Percentiles rank a stretch among this genome's conserved stretches.
Evolutionary conservation across 2,113 vertebrate species (phyloP).

Genomic region (Caranx ignobilis): DNA sequence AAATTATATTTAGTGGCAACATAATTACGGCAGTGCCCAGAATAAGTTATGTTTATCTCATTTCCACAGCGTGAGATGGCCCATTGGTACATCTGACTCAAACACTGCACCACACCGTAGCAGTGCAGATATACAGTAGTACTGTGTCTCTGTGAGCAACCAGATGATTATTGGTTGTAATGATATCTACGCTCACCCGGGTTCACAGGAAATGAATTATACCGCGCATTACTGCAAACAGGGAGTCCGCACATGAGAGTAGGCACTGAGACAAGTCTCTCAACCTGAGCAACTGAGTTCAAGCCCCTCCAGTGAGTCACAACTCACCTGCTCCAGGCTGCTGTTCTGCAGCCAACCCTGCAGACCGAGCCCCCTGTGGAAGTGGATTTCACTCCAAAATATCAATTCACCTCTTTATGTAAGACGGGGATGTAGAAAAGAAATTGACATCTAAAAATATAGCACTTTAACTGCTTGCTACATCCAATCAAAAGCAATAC

Average conservation of each 20-base stretch:
- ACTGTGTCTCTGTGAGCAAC: background rate
- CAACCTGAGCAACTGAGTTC: slow-evolving; percentile 24
- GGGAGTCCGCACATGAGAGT: slow-evolving; percentile 7
- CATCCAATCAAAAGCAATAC: background rate
- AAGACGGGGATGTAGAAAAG: background rate
- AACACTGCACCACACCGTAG: background rate
- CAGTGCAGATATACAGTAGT: slow-evolving; percentile 13
- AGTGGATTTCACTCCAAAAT: slow-evolving; percentile 8
- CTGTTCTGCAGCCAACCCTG: slow-evolving; percentile 21
- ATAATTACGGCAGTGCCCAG: slow-evolving; percentile 3
- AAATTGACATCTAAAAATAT: background rate
- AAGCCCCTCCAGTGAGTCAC: slow-evolving; percentile 28
- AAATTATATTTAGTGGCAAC: slow-evolving; percentile 5
- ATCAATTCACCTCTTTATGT: slow-evolving; percentile 13
- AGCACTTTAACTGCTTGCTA: background rate
- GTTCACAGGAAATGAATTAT: slow-evolving; percentile 37
- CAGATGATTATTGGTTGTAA: slow-evolving; percentile 32
- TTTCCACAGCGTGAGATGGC: slow-evolving; percentile 6
- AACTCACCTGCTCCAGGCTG: slow-evolving; percentile 39
- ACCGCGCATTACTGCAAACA: slow-evolving; percentile 40
- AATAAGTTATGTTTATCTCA: background rate
- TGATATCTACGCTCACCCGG: slow-evolving; percentile 31
- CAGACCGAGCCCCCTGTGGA: slow-evolving; percentile 2
- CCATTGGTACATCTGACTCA: slow-evolving; percentile 1
- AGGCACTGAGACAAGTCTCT: slow-evolving; percentile 27